These are phyloP conservation scores for Meteorus colon DNA, from an alignment of 2,888 invertebrate species.

Conservation along the genomic window DNA sequence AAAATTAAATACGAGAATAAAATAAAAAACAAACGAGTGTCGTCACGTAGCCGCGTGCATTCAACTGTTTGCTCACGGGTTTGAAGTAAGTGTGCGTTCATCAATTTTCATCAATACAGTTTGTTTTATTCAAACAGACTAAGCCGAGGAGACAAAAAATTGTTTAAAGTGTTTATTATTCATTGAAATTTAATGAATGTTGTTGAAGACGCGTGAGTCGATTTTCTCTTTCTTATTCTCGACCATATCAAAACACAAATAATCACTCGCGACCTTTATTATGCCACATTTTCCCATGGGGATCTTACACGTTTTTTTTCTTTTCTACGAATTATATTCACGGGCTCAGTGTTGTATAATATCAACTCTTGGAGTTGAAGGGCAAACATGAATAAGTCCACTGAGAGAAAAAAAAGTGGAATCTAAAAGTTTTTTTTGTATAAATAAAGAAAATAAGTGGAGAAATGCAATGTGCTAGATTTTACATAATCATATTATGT, in stretches of 20 bases:
- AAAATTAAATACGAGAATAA: constrained; percentile 33
- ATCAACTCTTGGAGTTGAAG: background rate
- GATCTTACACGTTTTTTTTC: background rate
- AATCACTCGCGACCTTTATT: background rate
- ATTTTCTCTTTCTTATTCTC: background rate
- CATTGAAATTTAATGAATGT: constrained; percentile 1
- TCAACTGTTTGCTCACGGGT: constrained; percentile 18
- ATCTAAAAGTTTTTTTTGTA: too few species aligned
- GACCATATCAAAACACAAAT: too few species aligned
- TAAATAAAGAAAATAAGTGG: too few species aligned
- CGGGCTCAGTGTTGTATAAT: background rate
- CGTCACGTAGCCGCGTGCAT: constrained; percentile 26
- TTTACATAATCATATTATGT: too few species aligned
- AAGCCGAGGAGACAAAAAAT: background rate
- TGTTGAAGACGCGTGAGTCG: background rate
- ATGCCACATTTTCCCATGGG: too few species aligned
- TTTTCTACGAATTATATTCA: background rate
- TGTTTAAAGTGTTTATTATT: background rate
- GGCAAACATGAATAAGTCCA: too few species aligned
- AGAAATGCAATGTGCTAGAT: too few species aligned
- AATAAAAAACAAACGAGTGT: constrained; percentile 24
- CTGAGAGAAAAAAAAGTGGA: too few species aligned
- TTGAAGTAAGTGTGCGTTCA: constrained; percentile 35
- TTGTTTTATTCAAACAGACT: background rate
- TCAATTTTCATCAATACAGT: background rate